A percentile compares a stretch with the other conserved stretches of the same genome.
Evolutionary conservation across 2,797 vertebrate species (phyloP).

Genomic region (Mastacembelus armatus): DNA sequence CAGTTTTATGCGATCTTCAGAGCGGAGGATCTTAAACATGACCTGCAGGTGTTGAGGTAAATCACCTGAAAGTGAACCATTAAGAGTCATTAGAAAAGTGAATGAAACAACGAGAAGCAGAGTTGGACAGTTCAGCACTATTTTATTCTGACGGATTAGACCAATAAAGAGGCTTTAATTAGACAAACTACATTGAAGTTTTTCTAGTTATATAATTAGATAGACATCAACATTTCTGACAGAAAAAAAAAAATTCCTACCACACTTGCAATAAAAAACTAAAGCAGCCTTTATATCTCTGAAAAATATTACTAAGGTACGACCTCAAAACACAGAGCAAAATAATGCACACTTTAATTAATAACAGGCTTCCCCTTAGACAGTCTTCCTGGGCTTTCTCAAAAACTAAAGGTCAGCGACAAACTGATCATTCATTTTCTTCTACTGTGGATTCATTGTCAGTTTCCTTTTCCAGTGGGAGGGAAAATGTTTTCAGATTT

Average conservation of each 20-base stretch:
- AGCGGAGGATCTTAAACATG: constrained; percentile 97
- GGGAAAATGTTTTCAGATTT: constrained; percentile 17
- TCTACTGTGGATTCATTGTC: constrained; percentile 23
- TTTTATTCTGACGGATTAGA: too few relatives aligned
- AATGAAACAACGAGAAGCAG: neutral
- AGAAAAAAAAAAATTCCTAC: too few relatives aligned
- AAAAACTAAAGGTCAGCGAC: constrained; percentile 16
- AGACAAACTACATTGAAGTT: too few relatives aligned
- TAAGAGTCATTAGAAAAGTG: neutral
- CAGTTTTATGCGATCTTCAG: constrained; percentile 97
- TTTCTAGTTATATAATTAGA: too few relatives aligned
- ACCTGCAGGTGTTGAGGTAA: constrained; percentile 97
- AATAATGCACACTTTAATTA: neutral
- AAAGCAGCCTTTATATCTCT: too few relatives aligned
- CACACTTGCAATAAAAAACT: too few relatives aligned
- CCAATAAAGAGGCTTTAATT: neutral
- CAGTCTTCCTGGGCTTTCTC: neutral
- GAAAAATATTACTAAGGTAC: neutral
- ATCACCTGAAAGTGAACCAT: constrained; percentile 85
- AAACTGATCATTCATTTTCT: constrained; percentile 32
- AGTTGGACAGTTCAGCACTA: neutral
- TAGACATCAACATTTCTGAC: neutral
- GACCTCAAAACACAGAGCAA: neutral
- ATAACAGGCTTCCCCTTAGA: constrained; percentile 1
- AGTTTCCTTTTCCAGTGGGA: constrained; percentile 9